These are phyloP conservation scores for Andrena bucephala DNA, from an alignment of 2,888 invertebrate genomes.

Conservation along the genomic window DNA sequence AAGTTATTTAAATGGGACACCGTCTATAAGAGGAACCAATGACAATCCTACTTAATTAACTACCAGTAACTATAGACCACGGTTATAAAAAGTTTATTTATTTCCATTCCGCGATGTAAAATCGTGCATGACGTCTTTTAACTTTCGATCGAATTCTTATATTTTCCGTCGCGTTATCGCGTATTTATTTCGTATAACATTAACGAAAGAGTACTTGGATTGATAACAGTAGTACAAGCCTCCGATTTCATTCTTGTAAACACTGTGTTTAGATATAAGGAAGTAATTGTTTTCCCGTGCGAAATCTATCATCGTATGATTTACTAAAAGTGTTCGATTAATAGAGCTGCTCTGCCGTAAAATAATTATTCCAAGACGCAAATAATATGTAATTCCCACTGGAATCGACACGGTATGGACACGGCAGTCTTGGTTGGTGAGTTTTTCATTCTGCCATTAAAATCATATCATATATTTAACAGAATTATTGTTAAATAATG, in stretches of 20 bases:
- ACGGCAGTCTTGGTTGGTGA: constrained; percentile 66
- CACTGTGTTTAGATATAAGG: constrained; percentile 66
- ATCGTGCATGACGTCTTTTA: background rate
- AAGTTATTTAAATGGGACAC: background rate
- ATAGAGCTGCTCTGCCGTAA: background rate
- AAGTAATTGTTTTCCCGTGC: constrained; percentile 51
- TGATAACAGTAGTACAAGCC: constrained; percentile 66
- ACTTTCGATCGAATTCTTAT: background rate
- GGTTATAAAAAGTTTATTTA: constrained; percentile 9
- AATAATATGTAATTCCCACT: constrained; percentile 61
- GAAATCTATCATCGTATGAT: constrained; percentile 23
- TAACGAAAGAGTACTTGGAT: constrained; percentile 25
- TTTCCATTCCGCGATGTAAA: background rate
- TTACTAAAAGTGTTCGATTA: constrained; percentile 24
- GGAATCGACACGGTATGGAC: constrained; percentile 64
- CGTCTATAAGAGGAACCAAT: constrained; percentile 4
- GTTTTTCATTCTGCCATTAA: constrained; percentile 66
- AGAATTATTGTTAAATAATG: constrained; percentile 30
- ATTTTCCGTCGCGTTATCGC: background rate
- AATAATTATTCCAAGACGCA: constrained; percentile 10
- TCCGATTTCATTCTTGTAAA: constrained; percentile 72
- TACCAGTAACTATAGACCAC: background rate
- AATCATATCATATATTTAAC: constrained; percentile 47
- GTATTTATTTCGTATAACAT: background rate
- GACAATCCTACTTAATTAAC: constrained; percentile 26